phyloP scores from a whole-genome alignment of 2,797 vertebrate genomes.

The Parotocinclus haroldoi region DNA sequence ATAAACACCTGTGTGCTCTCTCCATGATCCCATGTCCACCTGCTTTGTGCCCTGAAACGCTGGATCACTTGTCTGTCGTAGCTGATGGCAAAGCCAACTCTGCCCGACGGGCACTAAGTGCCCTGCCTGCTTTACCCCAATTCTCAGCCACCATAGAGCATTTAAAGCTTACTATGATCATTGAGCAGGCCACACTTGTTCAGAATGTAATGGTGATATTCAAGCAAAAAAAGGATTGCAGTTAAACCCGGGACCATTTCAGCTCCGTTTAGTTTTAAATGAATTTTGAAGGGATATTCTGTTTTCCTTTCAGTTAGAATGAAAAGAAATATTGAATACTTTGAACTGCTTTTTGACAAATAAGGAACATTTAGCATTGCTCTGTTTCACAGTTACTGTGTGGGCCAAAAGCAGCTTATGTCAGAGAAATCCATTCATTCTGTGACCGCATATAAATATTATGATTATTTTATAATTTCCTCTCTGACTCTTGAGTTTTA shows the following conservation, averaged over 20 bases:
- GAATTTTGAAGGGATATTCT: background rate
- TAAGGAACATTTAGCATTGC: background rate
- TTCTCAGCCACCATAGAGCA: constrained; percentile 81
- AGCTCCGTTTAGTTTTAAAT: background rate
- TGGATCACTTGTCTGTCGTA: constrained; percentile 55
- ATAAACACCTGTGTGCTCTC: constrained; percentile 68
- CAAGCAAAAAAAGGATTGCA: background rate
- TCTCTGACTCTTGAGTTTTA: constrained; percentile 1
- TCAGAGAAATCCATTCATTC: constrained; percentile 5
- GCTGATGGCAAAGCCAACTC: constrained; percentile 56
- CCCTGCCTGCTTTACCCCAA: constrained; percentile 75
- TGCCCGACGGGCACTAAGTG: constrained; percentile 58
- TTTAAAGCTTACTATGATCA: constrained; percentile 70
- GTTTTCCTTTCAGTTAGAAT: background rate
- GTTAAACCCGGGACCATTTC: background rate
- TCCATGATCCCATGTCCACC: constrained; percentile 7
- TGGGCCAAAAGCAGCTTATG: constrained; percentile 2
- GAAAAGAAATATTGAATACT: background rate
- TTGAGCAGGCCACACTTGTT: constrained; percentile 68
- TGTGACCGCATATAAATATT: constrained; percentile 26
- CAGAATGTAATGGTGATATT: constrained; percentile 58
- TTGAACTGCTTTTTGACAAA: background rate
- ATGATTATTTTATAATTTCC: constrained; percentile 24
- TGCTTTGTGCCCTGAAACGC: constrained; percentile 37
- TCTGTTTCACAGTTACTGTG: background rate